Base-by-base conservation (phyloP, 1,140 invertebrate genomes). In the Popillia japonica region DNA sequence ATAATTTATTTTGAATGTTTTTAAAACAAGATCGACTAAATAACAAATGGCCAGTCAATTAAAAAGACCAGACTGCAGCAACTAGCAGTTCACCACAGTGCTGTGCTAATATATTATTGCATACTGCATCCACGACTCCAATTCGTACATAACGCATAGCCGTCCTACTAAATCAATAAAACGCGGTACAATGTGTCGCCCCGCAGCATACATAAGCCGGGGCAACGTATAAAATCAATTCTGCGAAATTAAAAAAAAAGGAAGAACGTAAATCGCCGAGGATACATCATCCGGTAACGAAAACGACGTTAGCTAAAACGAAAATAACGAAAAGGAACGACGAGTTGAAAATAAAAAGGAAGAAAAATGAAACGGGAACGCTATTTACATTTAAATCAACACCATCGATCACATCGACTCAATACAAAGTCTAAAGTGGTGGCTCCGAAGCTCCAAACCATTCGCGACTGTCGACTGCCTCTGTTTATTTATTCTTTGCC, bases 371-470 rank as follows among this genome's bases (percentile, higher is more conserved):
- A 68, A 34, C 17, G 22, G 6, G 61, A 27, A 68, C 61, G 61
- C 61, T 68, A 68, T 68, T 68, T 68, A 68, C 61, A 68, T 68
- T 68, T 68, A 68, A 68, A 68, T 68, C 61, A 68, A 68, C 61
- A 68, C 61, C 61, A 68, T 68, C 61, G 61, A 68, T 68, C 61
- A 68, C 61, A 68, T 68, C 61, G 22, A 68, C 61, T 68, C 61
- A 68, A 68, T 68, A 68, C 61, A 68, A 68, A 68, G 61, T 68
- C 61, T 34, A 23, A 23, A 68, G 61, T 68, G 61, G 20, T 68
- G 61, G 61, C 22, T 34, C 27, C 27, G 27, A 34, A 34, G 27
- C 27, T 2, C 27, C 27, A 22, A 68, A 68, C 61, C 48, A 55
- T 55, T n/a, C 61, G 22, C 61, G 59, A 64, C 59, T 34, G 27